phyloP scores from a whole-genome alignment of 2,113 vertebrate species.

The Lepus americanus region DNA sequence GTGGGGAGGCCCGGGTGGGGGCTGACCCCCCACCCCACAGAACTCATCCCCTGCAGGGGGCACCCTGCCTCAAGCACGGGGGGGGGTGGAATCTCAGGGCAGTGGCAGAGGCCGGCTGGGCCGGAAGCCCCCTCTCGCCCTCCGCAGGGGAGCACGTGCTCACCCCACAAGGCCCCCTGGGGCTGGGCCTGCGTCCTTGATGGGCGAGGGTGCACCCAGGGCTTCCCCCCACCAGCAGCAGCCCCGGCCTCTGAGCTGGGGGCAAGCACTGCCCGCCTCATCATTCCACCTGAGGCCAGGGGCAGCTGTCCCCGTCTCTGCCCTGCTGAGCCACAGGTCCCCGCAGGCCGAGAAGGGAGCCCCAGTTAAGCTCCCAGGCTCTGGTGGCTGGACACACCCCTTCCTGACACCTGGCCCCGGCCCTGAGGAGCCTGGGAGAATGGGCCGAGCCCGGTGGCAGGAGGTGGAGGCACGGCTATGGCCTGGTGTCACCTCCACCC shows the following conservation, averaged over 20 bases:
- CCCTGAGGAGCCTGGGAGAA: slow-evolving; percentile 34
- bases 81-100: slow-evolving; percentile 6
- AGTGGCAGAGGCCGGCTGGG: background rate
- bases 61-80: background rate
- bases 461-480: background rate
- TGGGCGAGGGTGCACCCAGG: background rate
- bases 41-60: background rate
- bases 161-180: background rate
- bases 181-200: background rate
- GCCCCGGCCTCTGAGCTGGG: background rate
- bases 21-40: background rate
- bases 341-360: background rate
- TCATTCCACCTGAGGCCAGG: background rate
- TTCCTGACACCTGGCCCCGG: slow-evolving; percentile 68
- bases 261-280: background rate
- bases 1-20: background rate
- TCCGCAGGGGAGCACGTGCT: slow-evolving; percentile 62
- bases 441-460: background rate
- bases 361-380: slow-evolving; percentile 57
- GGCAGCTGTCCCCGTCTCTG: background rate
- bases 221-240: background rate
- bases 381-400: slow-evolving; percentile 73
- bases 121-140: slow-evolving; percentile 61
- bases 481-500: slow-evolving; percentile 39
- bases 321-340: background rate